Evolutionary conservation across 1,140 invertebrate genomes (phyloP), one percentile per base, ranked within the genome.

Genomic region (Drosophila neocordata): DNA sequence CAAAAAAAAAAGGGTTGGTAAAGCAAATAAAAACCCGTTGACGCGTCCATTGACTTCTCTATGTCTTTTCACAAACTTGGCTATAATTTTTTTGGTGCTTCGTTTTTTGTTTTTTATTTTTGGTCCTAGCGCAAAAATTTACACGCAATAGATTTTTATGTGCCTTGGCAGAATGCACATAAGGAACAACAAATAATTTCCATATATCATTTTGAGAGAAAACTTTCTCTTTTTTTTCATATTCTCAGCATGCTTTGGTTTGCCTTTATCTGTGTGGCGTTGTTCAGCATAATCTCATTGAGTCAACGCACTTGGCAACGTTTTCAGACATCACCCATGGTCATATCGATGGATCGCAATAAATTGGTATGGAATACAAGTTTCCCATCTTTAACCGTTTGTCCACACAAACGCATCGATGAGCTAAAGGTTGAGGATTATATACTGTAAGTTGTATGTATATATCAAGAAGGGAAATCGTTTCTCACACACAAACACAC

Each of bases 301-400:
- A 94, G 94, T 57, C 82, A 91, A 20, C 91, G 93, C 5, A 95
- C 94, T 2, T 94, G 94, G 93, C 74, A 91, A 4, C 92, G 95
- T n/a, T 95, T 95, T 73, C 93, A 94, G 77, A 93, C 93, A 22
- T 95, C 94, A 12, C 95, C 95, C 0, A 95, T 94, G 15, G 95
- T 95, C 4, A 94, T 95, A 34, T 95, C 95, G 1, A 95, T 95
- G 94, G 95, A 95, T 90, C 92, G 95, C 0, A 94, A 95, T 78
- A 94, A 95, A 90, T 93, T 94, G 71, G 93, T 94, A 0, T 95
- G 95, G 95, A 95, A 95, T 65, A 95, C 95, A 0, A 94, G 94
- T 4, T 95, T 95, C 73, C 95, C 95, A 0, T 92, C 93, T 11
- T 22, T 93, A 35, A 94, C 93, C 0, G 92, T 94, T 13, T 94